Evolutionary conservation across 2,113 vertebrate genomes (phyloP).

Genomic region (Pluvialis apricaria): DNA sequence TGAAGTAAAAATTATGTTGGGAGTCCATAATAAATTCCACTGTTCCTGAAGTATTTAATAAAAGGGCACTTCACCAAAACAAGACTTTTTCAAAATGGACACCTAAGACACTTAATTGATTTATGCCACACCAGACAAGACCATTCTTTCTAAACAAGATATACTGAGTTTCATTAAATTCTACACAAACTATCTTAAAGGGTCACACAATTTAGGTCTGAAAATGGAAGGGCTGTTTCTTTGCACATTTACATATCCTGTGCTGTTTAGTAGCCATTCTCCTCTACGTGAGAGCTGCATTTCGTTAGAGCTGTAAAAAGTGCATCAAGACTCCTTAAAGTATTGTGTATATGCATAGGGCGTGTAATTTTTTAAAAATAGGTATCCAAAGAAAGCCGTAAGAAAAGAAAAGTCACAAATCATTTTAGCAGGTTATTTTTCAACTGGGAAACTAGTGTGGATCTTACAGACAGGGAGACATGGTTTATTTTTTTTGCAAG

Average conservation of each 20-base stretch:
- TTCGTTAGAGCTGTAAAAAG: background rate
- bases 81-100: background rate
- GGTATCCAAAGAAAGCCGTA: background rate
- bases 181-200: background rate
- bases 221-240: background rate
- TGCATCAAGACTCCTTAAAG: background rate
- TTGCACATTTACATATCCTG: background rate
- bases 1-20: constrained; percentile 96
- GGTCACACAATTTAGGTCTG: background rate
- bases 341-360: background rate
- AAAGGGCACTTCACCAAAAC: background rate
- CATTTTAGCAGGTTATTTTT: background rate
- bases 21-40: constrained; percentile 99
- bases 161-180: background rate
- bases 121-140: background rate
- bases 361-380: background rate
- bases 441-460: background rate
- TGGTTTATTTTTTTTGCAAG: background rate
- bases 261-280: background rate
- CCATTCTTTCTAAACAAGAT: background rate
- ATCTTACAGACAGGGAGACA: background rate
- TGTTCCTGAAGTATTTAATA: constrained; percentile 78
- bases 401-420: background rate
- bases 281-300: background rate
- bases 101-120: background rate